Conservation (phyloP, 2,888 invertebrate species). For the Cremastobaeus sp. region DNA sequence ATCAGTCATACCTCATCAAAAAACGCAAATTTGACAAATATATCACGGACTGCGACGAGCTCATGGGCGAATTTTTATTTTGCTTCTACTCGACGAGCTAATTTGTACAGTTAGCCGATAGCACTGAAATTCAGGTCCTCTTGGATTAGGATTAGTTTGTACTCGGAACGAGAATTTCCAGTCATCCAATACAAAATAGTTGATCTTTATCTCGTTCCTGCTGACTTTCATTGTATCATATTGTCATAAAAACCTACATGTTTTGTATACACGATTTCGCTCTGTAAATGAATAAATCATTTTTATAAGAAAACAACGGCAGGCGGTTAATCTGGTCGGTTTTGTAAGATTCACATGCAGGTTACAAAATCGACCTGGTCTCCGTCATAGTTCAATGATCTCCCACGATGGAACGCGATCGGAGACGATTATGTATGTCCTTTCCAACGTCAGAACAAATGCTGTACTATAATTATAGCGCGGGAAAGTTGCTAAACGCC, state of each 20-base stretch:
- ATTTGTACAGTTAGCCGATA: slow-evolving; percentile 7
- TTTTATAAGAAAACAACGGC: slow-evolving; percentile 47
- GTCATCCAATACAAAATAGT: slow-evolving; percentile 27
- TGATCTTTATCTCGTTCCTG: slow-evolving; percentile 28
- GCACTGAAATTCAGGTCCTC: slow-evolving; percentile 10
- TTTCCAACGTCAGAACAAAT: slow-evolving; percentile 30
- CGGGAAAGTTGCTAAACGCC: slow-evolving; percentile 48
- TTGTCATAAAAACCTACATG: slow-evolving; percentile 19
- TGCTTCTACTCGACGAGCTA: slow-evolving; percentile 38
- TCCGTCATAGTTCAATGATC: slow-evolving; percentile 49
- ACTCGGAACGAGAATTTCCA: slow-evolving; percentile 18
- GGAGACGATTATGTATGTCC: slow-evolving; percentile 48
- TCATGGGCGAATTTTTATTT: slow-evolving; percentile 5
- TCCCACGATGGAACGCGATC: slow-evolving; percentile 44
- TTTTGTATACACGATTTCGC: slow-evolving; percentile 47
- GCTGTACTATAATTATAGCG: slow-evolving; percentile 40
- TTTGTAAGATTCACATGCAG: slow-evolving; percentile 39
- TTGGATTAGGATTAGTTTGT: slow-evolving; percentile 25
- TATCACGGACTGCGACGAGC: slow-evolving; percentile 1
- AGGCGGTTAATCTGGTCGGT: slow-evolving; percentile 19
- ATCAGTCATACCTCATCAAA: slow-evolving; percentile 49
- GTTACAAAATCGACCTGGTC: slow-evolving; percentile 48
- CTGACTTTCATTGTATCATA: slow-evolving; percentile 49
- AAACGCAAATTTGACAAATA: slow-evolving; percentile 22
- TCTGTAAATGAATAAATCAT: slow-evolving; percentile 60